Evolutionary conservation across 2,888 invertebrate species (phyloP).

Genomic region (Cetonia aurata): DNA sequence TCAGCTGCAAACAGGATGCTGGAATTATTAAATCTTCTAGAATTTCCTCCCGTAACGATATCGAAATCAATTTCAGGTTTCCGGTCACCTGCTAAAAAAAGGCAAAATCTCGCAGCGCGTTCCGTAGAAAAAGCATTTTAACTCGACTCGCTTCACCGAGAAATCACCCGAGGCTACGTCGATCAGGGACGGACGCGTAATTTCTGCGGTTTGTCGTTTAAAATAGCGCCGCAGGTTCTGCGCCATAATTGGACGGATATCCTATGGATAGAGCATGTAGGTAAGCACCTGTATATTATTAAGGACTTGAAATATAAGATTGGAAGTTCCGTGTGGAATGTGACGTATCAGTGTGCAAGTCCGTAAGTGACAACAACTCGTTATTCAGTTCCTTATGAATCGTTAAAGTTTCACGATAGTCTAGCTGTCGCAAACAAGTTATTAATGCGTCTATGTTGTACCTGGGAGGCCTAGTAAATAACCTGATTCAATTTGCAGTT

Average conservation of each 20-base stretch:
- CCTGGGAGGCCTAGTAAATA: neutral
- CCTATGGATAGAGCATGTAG: conserved; percentile 4
- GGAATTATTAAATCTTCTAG: conserved; percentile 34
- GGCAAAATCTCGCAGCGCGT: conserved; percentile 4
- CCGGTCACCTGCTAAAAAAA: conserved; percentile 49
- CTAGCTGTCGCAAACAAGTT: conserved; percentile 1
- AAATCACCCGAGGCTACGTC: conserved; percentile 12
- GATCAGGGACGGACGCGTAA: neutral
- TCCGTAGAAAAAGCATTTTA: conserved; percentile 14
- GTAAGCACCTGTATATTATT: neutral
- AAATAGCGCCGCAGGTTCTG: conserved; percentile 10
- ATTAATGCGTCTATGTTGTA: neutral
- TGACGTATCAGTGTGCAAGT: neutral
- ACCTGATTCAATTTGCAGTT: neutral
- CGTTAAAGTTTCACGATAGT: too few species aligned
- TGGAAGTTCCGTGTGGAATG: conserved; percentile 2
- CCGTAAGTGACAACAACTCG: too few species aligned
- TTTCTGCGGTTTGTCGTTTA: neutral
- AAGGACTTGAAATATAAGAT: neutral
- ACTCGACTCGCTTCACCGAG: conserved; percentile 4
- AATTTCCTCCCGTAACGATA: conserved; percentile 41
- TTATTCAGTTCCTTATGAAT: too few species aligned
- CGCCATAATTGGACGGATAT: conserved; percentile 26
- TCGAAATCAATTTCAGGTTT: conserved; percentile 50
- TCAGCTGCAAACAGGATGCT: conserved; percentile 28